Base-by-base conservation (phyloP, 1,140 invertebrate genomes). In the Doryteuthis pealeii region DNA sequence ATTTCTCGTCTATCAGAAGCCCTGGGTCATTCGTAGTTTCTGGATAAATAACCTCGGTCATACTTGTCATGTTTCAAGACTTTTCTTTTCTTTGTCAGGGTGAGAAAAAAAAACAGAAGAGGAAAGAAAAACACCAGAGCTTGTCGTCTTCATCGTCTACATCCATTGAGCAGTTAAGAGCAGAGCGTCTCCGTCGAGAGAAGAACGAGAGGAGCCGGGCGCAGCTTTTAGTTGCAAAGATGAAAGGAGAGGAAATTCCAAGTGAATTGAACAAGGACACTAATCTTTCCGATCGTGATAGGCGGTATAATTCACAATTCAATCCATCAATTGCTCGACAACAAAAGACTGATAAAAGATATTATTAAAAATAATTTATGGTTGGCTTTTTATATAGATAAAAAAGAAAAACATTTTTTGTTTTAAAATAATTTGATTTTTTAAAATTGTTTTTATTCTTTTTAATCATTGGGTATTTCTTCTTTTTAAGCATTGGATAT, bases 231-330 rank as follows among this genome's bases (percentile, higher is more conserved):
- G 87, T 97, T 54, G 91, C 90, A 14, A 91, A 91, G 85, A 72
- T 71, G 43, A 76, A 92, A 1, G 89, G 87, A 83, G 91, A 91
- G n/a, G 87, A 90, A 76, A 76, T 67, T 35, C 72, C 77, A 28
- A 73, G 79, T 18, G 71, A 78, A 62, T 73, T 72, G 5, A 73
- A 81, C 26, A 73, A 77, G 54, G 74, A 74, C 54, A 76, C 58
- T 69, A 75, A 78, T 49, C 74, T 72, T n/a, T 79, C 76, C 70
- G 84, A 85, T 43, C 86, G 91, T 3, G 90, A 90, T 80, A 92
- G 93, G 81, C 93, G 93, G 89, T 97, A 98, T 85, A 96, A 96
- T 90, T 95, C 94, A 10, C 95, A 97, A 88, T 97, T 95, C 86
- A 97, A 96, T 89, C 96, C 96, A 58, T 79, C 82, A 12, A 82